Base-by-base conservation (phyloP, 2,797 vertebrate species). In the Gadopsis bispinosus region DNA sequence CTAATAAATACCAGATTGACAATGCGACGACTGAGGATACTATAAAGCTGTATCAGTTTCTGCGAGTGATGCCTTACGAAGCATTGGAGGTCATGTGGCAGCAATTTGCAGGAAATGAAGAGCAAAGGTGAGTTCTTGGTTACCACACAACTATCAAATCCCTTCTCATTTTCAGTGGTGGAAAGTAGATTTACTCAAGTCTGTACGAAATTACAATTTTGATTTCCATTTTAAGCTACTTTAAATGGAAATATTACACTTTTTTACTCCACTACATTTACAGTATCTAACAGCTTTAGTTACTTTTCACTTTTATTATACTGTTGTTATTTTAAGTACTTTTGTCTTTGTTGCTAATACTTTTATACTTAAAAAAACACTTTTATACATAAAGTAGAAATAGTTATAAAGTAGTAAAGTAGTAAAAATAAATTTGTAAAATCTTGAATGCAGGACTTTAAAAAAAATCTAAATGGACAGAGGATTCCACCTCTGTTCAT, bases 41-140 rank as follows among this genome's bases (percentile, higher is more conserved):
- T 26, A 81, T 97, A 20, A 91, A 96, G 68, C 82, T 97, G 0
- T 90, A 94, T 67, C 96, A 97, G n/a, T 93, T 97, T 33, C 90
- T 96, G 55, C 92, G 94, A 39, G 56, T 74, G 26, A 73, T 83
- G 29, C 92, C 91, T 0, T n/a, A 86, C 29, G 95, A 96, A 22
- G 70, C 81, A 68, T 67, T 97, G 0, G 94, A 96, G 13, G 84
- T 69, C 3, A 61, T 96, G 80, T 97, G 96, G 96, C 95, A 86
- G 62, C 91, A 96, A 3, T 75, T 94, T 56, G 83, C 85, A 75
- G 92, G 70, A 64, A 94, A 95, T 77, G 55, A 83, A 31, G 94
- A 92, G 33, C 74, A 95, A 59, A 97, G 96, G 82, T 73, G 53
- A 73, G 73, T 8, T 14, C n/a, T 22, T 17, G 19, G n/a, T 29